Conservation (phyloP, 1,140 invertebrate species). For the Drosophila teissieri region DNA sequence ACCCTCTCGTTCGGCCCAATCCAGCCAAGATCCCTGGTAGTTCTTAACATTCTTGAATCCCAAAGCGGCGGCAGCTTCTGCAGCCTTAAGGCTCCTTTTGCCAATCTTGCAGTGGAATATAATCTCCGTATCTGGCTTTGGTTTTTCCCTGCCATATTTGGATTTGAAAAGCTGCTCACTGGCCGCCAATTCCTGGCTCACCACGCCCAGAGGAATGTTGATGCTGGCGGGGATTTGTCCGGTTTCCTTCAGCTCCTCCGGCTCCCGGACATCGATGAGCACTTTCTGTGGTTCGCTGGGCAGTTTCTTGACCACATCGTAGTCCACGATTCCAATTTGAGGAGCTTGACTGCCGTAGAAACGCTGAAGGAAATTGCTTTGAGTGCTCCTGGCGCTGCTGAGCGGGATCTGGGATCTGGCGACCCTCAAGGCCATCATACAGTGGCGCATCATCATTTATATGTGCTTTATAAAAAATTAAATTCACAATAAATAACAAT, state of each 20-base stretch:
- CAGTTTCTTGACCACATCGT: conserved; percentile 85
- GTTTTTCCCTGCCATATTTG: conserved; percentile 86
- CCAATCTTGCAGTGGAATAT: conserved; percentile 88
- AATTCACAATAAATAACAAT: conserved; percentile 30
- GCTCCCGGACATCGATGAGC: conserved; percentile 89
- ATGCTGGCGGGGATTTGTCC: conserved; percentile 89
- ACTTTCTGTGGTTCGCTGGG: conserved; percentile 83
- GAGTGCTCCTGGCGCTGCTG: not conserved
- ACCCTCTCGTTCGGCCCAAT: conserved; percentile 85
- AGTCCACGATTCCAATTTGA: conserved; percentile 83
- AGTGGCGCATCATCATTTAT: conserved; percentile 43
- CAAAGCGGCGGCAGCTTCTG: conserved; percentile 86
- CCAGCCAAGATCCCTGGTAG: conserved; percentile 84
- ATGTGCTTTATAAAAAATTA: not conserved
- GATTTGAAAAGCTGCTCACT: conserved; percentile 83
- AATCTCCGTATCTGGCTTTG: conserved; percentile 86
- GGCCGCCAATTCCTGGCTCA: conserved; percentile 63
- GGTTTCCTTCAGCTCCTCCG: conserved; percentile 87
- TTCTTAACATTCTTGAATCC: conserved; percentile 86
- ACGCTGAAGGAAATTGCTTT: conserved; percentile 7
- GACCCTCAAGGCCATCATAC: conserved; percentile 14
- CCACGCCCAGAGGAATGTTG: conserved; percentile 88
- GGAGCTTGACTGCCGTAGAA: conserved; percentile 17
- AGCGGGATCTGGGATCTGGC: not conserved
- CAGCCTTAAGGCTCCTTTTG: conserved; percentile 86